A percentile compares a stretch with the other conserved stretches of the same genome.
Evolutionary conservation across 2,797 vertebrate species (phyloP).

Genomic region (Galagoides demidoff): DNA sequence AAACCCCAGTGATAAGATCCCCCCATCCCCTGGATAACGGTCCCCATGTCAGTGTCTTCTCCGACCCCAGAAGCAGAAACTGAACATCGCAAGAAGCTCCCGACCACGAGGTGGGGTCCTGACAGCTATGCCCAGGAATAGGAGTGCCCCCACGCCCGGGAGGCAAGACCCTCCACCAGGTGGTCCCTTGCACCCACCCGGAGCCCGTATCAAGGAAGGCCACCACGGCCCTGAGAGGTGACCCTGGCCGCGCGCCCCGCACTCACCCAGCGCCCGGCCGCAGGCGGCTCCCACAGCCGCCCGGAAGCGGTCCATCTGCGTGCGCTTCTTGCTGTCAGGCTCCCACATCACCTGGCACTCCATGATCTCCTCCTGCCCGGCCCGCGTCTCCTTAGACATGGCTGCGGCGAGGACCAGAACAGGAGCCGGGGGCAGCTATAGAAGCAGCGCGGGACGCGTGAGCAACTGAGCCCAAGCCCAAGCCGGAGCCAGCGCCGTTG

Average conservation of each 20-base stretch:
- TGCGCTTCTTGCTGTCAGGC: conserved; percentile 95
- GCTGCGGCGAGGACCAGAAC: not conserved
- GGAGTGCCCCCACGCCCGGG: not conserved
- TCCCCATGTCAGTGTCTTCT: too few relatives aligned
- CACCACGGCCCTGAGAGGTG: not conserved
- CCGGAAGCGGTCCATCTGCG: conserved; percentile 95
- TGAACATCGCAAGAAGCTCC: not conserved
- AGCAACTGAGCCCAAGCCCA: not conserved
- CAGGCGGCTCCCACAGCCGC: conserved; percentile 90
- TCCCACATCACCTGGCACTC: conserved; percentile 95
- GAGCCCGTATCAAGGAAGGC: not conserved
- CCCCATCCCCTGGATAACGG: too few relatives aligned
- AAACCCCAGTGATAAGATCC: not conserved
- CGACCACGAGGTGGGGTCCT: accelerated
- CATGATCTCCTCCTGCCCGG: conserved; percentile 91
- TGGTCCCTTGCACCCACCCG: not conserved
- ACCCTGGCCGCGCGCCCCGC: not conserved
- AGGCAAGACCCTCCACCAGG: not conserved
- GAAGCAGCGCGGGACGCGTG: not conserved
- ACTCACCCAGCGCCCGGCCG: conserved; percentile 94
- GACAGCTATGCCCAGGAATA: not conserved
- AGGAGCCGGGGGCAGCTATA: not conserved
- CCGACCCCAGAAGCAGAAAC: not conserved
- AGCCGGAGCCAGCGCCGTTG: not conserved
- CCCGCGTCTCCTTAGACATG: conserved; percentile 88